Evolutionary conservation across 2,113 vertebrate genomes (phyloP).

Genomic region (Ciconia maguari): DNA sequence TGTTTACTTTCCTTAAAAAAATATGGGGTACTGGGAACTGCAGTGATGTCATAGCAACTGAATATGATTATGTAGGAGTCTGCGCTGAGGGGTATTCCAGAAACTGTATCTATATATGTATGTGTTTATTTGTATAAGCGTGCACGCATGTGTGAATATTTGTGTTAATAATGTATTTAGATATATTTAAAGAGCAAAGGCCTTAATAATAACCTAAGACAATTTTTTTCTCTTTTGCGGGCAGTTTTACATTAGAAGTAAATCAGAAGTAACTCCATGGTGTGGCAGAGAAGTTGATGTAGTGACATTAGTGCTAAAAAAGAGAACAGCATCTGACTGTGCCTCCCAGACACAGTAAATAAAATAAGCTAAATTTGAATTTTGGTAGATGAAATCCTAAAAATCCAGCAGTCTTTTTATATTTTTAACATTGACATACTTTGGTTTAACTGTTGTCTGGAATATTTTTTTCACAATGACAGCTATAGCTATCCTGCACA

Average conservation of each 20-base stretch:
- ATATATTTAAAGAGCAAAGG: neutral
- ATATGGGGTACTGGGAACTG: constrained; percentile 13
- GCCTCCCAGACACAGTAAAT: constrained; percentile 8
- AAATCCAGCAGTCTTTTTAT: neutral
- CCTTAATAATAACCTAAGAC: neutral
- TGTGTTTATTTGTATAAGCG: neutral
- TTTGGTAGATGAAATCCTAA: neutral
- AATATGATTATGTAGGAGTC: constrained; percentile 48
- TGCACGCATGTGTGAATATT: neutral
- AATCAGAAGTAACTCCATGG: neutral
- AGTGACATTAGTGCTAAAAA: constrained; percentile 27
- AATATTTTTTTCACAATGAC: neutral
- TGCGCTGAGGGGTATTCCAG: constrained; percentile 48
- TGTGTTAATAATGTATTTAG: neutral
- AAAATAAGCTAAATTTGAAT: constrained; percentile 23
- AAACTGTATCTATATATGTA: neutral
- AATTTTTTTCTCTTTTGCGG: neutral
- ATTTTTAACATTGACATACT: neutral
- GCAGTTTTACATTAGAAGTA: neutral
- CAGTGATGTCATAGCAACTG: constrained; percentile 66
- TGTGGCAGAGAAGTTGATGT: constrained; percentile 15
- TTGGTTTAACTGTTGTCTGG: neutral
- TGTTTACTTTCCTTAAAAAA: constrained; percentile 33
- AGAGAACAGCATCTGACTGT: constrained; percentile 6
- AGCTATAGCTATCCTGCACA: neutral